Percentiles rank a stretch among this genome's conserved stretches.
Conservation (phyloP, 2,888 invertebrate species). For the Athalia circularis region DNA sequence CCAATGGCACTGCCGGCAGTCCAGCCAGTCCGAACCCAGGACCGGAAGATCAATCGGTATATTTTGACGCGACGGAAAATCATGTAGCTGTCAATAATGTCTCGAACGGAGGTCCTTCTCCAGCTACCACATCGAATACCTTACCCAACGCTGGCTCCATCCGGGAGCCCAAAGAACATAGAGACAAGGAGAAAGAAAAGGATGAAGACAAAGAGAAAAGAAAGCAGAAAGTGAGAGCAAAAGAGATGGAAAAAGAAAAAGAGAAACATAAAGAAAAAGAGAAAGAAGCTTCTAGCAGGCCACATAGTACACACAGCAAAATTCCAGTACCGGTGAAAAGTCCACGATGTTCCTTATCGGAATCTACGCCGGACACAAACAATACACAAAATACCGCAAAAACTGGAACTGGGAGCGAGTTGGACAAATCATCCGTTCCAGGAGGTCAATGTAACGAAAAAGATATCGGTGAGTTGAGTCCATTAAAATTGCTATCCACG, state of each 20-base stretch:
- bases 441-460: constrained; percentile 63
- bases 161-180: constrained; percentile 66
- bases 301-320: constrained; percentile 76
- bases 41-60: constrained; percentile 85
- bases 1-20: constrained; percentile 70
- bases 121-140: constrained; percentile 59
- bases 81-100: constrained; percentile 69
- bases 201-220: constrained; percentile 40
- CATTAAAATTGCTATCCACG: constrained; percentile 49
- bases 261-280: constrained; percentile 54
- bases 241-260: constrained; percentile 55
- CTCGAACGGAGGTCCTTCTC: constrained; percentile 61
- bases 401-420: constrained; percentile 64
- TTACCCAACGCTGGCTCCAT: constrained; percentile 59
- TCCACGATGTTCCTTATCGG: constrained; percentile 69
- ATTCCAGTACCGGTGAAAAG: constrained; percentile 80
- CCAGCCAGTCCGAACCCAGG: constrained; percentile 77
- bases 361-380: constrained; percentile 68
- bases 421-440: constrained; percentile 61
- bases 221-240: constrained; percentile 54
- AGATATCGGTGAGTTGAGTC: constrained; percentile 66
- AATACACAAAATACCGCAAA: constrained; percentile 60
- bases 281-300: constrained; percentile 64
- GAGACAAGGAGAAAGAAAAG: constrained; percentile 46
- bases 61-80: constrained; percentile 88